Evolutionary conservation across 2,888 invertebrate species (phyloP), one percentile per base, ranked within the genome.

Genomic region (Tenthredo amoena): DNA sequence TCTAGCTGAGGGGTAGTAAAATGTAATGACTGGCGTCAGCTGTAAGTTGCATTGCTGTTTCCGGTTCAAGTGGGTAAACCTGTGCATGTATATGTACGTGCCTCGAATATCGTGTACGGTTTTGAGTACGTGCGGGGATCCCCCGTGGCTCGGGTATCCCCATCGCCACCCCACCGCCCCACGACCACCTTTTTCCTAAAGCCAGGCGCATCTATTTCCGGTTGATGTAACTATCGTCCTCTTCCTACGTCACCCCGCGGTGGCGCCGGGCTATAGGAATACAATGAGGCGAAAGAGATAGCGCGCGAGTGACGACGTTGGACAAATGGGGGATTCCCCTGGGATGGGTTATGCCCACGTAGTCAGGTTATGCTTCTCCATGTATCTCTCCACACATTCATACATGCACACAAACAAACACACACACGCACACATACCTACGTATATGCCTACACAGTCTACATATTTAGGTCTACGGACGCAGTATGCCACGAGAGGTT

Each of bases 1-100:
- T 68, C 65, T 34, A 47, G 65, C 47, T 83, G 47, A 68, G 37
- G 55, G 83, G 83, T 68, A 83, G 83, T 83, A 83, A 83, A 83
- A 83, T 83, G 83, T 83, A 83, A 83, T 83, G 83, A 83, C 83
- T 83, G 83, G 83, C 83, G 83, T 83, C 83, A 83, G 83, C 83
- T 83, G 83, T 83, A 83, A 83, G 83, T 83, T 83, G 83, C 83
- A 83, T 83, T 83, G 83, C 83, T 40, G 83, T 21, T 83, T 71
- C 83, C 83, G 83, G 43, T 83, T 83, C 68, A 47, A 83, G 83
- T 58, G 58, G 81, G 21, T 47, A 31, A 83, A 83, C 40, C 83
- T 83, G 68, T 81, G 81, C 62, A 43, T 68, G 83, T 83, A 71
- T 83, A 43, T 37, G 40, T 68, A 83, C 83, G 83, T 83, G 71